Conservation (phyloP, 2,797 vertebrate genomes). For the Phyllotis vaccarum region DNA sequence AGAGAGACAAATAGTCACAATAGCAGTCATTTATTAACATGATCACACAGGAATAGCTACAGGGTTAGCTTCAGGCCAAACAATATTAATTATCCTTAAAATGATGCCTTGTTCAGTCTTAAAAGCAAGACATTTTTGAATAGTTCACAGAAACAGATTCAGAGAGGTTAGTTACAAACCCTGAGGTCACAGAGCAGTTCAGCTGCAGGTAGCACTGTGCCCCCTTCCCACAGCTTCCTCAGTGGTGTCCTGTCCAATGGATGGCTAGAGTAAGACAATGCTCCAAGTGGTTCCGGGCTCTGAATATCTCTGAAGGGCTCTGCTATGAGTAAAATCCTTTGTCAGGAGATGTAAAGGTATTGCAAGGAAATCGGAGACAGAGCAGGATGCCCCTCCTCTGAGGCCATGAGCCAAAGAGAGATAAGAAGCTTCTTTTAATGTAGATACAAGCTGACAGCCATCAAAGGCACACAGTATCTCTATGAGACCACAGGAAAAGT, state of each 20-base stretch:
- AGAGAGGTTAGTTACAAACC: not conserved
- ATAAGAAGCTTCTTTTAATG: not conserved
- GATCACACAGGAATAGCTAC: not conserved
- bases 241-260: not conserved
- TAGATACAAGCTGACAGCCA: rapidly evolving
- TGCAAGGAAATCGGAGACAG: rapidly evolving
- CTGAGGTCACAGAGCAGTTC: not conserved
- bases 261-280: rapidly evolving
- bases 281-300: not conserved
- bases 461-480: rapidly evolving
- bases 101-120: not conserved
- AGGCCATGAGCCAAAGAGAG: not conserved
- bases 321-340: not conserved
- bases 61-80: not conserved
- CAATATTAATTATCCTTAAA: not conserved
- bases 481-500: not conserved
- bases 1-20: not conserved
- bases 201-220: too few relatives aligned
- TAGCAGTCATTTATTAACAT: too few relatives aligned
- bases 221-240: not conserved
- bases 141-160: not conserved
- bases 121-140: not conserved
- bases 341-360: rapidly evolving
- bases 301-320: not conserved
- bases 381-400: rapidly evolving